phyloP scores from a whole-genome alignment of 2,888 invertebrate genomes.

The Trilocha varians region DNA sequence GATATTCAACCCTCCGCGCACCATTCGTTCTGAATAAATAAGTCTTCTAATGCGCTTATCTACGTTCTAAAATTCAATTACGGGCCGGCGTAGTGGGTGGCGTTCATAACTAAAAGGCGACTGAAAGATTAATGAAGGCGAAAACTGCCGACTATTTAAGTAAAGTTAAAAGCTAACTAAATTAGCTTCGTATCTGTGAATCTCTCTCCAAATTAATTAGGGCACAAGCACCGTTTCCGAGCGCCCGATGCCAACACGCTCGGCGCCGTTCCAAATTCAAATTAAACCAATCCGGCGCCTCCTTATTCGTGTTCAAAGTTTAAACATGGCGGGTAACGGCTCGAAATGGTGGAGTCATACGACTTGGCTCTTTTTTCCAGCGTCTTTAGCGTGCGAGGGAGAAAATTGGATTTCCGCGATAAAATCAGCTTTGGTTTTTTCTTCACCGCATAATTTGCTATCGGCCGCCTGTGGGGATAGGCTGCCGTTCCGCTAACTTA shows the following conservation, averaged over 20 bases:
- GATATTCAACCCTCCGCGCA: background rate
- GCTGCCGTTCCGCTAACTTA: constrained; percentile 47
- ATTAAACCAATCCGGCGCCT: constrained; percentile 73
- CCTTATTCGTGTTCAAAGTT: constrained; percentile 69
- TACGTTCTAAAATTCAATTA: constrained; percentile 14
- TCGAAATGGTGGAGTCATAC: constrained; percentile 69
- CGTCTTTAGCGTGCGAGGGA: constrained; percentile 72
- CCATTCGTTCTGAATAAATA: background rate
- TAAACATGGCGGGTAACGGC: constrained; percentile 68
- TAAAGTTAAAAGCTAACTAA: constrained; percentile 64
- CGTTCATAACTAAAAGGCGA: constrained; percentile 35
- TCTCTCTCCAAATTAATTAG: constrained; percentile 67
- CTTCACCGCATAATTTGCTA: constrained; percentile 60
- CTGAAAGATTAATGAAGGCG: constrained; percentile 55
- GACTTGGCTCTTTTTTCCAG: constrained; percentile 69
- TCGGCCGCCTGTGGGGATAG: constrained; percentile 39
- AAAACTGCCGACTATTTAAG: constrained; percentile 54
- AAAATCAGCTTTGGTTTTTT: constrained; percentile 68
- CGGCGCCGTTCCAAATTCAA: constrained; percentile 68
- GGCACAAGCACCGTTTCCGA: constrained; percentile 38
- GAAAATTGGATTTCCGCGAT: constrained; percentile 73
- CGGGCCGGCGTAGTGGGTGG: constrained; percentile 40
- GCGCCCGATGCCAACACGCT: constrained; percentile 41
- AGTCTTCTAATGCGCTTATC: constrained; percentile 1
- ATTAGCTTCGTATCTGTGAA: constrained; percentile 68